These are phyloP conservation scores for Riptortus pedestris DNA, from an alignment of 1,140 invertebrate species.

Conservation along the genomic window DNA sequence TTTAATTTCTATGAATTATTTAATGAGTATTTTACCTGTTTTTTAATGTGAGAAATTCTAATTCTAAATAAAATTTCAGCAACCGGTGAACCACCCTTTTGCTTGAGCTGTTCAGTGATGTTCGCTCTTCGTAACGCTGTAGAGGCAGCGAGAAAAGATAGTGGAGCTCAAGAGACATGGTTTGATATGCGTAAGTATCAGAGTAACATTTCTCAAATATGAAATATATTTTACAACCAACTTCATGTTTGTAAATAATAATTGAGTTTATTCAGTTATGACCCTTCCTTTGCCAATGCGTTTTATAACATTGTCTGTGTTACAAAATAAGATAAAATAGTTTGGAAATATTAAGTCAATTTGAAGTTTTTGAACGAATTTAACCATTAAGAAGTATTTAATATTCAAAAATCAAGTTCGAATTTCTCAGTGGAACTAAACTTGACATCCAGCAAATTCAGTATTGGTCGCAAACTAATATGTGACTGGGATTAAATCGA, in stretches of 20 bases:
- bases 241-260: background rate
- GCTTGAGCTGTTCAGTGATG: slow-evolving; percentile 50
- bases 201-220: background rate
- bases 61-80: too few relatives aligned
- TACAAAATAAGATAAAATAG: background rate
- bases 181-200: slow-evolving; percentile 36
- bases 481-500: too few relatives aligned
- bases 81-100: slow-evolving; percentile 68
- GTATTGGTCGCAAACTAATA: too few relatives aligned
- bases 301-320: background rate
- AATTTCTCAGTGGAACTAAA: too few relatives aligned
- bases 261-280: background rate
- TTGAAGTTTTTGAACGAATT: background rate
- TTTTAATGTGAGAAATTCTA: too few relatives aligned
- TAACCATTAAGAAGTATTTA: background rate
- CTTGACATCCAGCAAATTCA: too few relatives aligned
- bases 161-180: slow-evolving; percentile 41
- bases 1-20: too few relatives aligned
- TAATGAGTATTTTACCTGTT: too few relatives aligned
- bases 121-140: slow-evolving; percentile 64
- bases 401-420: too few relatives aligned
- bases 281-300: background rate
- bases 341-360: background rate
- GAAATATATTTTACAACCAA: too few relatives aligned
- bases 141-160: slow-evolving; percentile 48